phyloP scores from a whole-genome alignment of 2,888 invertebrate species.

The Drosophila vallismaia region DNA sequence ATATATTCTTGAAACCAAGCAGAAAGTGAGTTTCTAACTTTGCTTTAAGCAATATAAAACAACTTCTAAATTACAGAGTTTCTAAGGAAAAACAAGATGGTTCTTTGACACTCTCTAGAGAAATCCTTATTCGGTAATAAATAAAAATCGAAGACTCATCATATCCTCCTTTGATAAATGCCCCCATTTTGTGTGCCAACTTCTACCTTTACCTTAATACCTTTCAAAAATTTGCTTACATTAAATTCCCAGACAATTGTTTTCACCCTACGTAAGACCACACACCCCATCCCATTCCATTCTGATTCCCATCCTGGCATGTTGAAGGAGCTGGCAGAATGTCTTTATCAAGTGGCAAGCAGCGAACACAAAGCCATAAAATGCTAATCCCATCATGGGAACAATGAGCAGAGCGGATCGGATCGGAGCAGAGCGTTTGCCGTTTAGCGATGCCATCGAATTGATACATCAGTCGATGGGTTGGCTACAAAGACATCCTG shows the following conservation, averaged over 20 bases:
- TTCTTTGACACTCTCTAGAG: neutral
- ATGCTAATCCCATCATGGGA: constrained; percentile 80
- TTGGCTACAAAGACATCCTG: constrained; percentile 54
- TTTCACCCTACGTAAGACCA: constrained; percentile 1
- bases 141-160: neutral
- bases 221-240: constrained; percentile 27
- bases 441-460: constrained; percentile 69
- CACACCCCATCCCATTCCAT: neutral
- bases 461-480: constrained; percentile 76
- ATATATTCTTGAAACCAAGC: too few species aligned
- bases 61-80: too few species aligned
- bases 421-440: constrained; percentile 39
- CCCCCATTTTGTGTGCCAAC: neutral
- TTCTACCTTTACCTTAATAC: constrained; percentile 1
- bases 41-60: too few species aligned
- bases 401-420: constrained; percentile 62
- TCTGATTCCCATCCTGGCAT: constrained; percentile 1
- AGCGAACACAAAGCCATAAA: constrained; percentile 73
- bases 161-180: neutral
- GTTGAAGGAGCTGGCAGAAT: constrained; percentile 26
- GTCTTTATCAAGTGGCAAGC: constrained; percentile 75
- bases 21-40: neutral
- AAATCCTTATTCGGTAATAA: neutral
- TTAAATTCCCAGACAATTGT: constrained; percentile 29
- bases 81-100: neutral